Conservation (phyloP, 2,797 vertebrate genomes). For the Xiphorhynchus erythropygius region DNA sequence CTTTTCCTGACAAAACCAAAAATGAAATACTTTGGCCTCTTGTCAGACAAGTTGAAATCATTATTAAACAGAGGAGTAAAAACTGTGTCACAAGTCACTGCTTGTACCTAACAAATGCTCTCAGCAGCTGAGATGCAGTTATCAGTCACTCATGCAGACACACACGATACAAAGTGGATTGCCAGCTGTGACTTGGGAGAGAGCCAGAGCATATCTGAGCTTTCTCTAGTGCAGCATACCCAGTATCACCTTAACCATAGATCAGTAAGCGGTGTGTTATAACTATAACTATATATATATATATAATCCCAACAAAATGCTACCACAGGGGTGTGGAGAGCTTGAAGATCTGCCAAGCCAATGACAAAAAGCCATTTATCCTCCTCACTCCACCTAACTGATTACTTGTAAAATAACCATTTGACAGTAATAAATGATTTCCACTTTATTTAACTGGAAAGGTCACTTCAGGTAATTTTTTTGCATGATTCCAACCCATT, state of each 20-base stretch:
- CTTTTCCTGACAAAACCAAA: not conserved
- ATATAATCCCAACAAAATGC: not conserved
- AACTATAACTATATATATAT: not conserved
- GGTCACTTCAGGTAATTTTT: not conserved
- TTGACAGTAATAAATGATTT: not conserved
- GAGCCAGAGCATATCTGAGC: not conserved
- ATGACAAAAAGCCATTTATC: not conserved
- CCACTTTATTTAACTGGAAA: not conserved
- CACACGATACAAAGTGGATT: not conserved
- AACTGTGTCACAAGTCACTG: not conserved
- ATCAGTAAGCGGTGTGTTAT: not conserved
- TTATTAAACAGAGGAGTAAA: not conserved
- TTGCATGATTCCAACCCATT: not conserved
- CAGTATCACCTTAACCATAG: not conserved
- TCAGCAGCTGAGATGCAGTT: not conserved
- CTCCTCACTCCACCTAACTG: not conserved
- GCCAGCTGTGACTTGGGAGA: constrained; percentile 16
- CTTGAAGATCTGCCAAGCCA: not conserved
- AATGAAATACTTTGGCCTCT: not conserved
- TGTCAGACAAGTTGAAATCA: not conserved
- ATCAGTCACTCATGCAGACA: not conserved
- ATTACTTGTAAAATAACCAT: not conserved
- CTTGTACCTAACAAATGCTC: not conserved
- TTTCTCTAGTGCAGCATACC: not conserved
- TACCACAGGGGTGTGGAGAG: fast-evolving